phyloP scores from a whole-genome alignment of 2,888 invertebrate species.

The Deilephila elpenor region DNA sequence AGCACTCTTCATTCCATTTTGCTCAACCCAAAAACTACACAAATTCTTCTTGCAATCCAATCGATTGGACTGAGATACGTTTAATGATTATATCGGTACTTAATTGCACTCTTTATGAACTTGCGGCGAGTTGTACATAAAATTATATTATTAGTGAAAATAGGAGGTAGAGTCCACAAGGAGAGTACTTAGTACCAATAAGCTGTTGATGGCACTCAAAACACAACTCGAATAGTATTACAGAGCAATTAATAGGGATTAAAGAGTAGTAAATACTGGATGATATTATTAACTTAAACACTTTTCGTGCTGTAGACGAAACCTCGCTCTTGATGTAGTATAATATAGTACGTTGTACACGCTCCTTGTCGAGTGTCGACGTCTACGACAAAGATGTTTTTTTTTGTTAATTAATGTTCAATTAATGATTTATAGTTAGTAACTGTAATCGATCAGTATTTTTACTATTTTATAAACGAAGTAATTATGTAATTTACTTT shows the following conservation, averaged over 20 bases:
- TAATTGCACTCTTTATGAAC: background rate
- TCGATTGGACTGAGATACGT: background rate
- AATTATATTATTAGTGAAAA: background rate
- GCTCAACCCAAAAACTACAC: slow-evolving; percentile 21
- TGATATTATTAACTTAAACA: slow-evolving; percentile 25
- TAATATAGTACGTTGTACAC: slow-evolving; percentile 16
- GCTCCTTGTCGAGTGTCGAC: slow-evolving; percentile 4
- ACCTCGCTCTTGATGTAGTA: slow-evolving; percentile 28
- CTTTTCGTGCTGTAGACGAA: slow-evolving; percentile 15
- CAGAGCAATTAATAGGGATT: slow-evolving; percentile 18
- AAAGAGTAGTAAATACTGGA: slow-evolving; percentile 1
- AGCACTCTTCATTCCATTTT: slow-evolving; percentile 10
- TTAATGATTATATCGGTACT: background rate
- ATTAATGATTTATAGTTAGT: slow-evolving; percentile 43
- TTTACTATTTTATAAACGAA: slow-evolving; percentile 53
- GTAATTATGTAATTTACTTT: slow-evolving; percentile 51
- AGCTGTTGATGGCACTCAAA: background rate
- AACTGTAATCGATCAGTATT: slow-evolving; percentile 59
- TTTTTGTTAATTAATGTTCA: slow-evolving; percentile 31
- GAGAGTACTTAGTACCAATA: background rate
- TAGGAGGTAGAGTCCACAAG: slow-evolving; percentile 6
- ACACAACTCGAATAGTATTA: slow-evolving; percentile 15
- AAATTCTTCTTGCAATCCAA: background rate
- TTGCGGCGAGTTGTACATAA: background rate
- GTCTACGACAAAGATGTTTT: slow-evolving; percentile 1